These are phyloP conservation scores for Achlya flavicornis DNA, from an alignment of 2,888 invertebrate species.

Conservation along the genomic window DNA sequence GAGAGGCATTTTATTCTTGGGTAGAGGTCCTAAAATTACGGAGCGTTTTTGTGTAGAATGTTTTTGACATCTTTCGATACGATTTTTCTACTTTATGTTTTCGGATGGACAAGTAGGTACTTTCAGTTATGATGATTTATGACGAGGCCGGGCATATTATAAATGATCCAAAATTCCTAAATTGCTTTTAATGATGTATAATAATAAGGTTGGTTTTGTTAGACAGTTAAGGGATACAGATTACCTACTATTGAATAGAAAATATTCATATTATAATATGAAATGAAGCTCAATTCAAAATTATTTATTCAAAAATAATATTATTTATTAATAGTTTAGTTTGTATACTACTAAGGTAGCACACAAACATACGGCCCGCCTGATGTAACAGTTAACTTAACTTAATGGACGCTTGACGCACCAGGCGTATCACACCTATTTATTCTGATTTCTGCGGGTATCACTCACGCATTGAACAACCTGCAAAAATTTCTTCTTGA, in stretches of 20 bases:
- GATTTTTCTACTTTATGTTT: not conserved
- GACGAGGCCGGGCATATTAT: not conserved
- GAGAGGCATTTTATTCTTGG: not conserved
- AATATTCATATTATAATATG: too few species aligned
- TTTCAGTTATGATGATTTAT: conserved; percentile 1
- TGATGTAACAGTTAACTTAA: too few species aligned
- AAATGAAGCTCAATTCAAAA: too few species aligned
- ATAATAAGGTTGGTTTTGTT: not conserved
- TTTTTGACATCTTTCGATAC: conserved; percentile 8
- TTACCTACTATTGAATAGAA: not conserved
- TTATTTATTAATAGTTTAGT: too few species aligned
- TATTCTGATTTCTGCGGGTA: too few species aligned
- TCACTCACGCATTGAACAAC: too few species aligned
- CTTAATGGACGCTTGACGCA: too few species aligned
- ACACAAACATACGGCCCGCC: too few species aligned
- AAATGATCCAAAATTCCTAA: not conserved
- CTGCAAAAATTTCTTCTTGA: too few species aligned
- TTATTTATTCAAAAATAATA: too few species aligned
- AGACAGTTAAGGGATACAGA: not conserved
- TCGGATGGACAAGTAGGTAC: not conserved
- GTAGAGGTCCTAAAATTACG: not conserved
- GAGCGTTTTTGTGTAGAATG: not conserved
- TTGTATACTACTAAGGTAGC: too few species aligned
- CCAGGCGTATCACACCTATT: too few species aligned
- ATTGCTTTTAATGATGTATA: not conserved